A percentile compares a stretch with the other conserved stretches of the same genome.
These are phyloP conservation scores for Leucosticte australis DNA, from an alignment of 2,113 vertebrate species.

Conservation along the genomic window DNA sequence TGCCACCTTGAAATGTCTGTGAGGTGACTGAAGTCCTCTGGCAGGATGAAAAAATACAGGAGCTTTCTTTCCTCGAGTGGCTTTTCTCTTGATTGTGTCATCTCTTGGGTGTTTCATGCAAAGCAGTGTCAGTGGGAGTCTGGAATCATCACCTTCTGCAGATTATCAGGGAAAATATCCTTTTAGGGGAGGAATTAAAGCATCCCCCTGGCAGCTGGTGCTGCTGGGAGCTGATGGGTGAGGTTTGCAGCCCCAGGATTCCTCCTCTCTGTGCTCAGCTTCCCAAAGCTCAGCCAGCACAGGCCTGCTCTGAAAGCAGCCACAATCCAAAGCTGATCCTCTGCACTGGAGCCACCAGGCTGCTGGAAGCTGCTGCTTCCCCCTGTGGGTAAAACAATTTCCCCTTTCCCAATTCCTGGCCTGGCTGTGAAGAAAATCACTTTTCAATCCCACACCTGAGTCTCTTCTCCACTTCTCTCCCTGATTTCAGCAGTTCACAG, in stretches of 20 bases:
- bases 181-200: not conserved
- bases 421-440: not conserved
- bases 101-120: not conserved
- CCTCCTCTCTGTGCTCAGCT: not conserved
- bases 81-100: not conserved
- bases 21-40: not conserved
- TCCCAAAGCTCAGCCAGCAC: not conserved
- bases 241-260: not conserved
- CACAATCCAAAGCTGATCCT: not conserved
- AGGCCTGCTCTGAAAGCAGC: not conserved
- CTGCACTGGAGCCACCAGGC: not conserved
- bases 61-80: not conserved
- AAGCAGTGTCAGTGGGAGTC: rapidly evolving
- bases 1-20: not conserved
- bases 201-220: not conserved
- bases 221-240: not conserved
- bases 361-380: not conserved
- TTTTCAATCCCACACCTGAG: not conserved
- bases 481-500: not conserved
- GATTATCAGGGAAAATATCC: rapidly evolving
- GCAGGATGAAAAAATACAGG: not conserved
- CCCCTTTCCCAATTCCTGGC: not conserved
- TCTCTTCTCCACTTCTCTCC: not conserved
- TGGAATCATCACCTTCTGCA: not conserved
- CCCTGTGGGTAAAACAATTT: not conserved